Conservation (phyloP, 2,797 vertebrate genomes). For the Netta rufina region DNA sequence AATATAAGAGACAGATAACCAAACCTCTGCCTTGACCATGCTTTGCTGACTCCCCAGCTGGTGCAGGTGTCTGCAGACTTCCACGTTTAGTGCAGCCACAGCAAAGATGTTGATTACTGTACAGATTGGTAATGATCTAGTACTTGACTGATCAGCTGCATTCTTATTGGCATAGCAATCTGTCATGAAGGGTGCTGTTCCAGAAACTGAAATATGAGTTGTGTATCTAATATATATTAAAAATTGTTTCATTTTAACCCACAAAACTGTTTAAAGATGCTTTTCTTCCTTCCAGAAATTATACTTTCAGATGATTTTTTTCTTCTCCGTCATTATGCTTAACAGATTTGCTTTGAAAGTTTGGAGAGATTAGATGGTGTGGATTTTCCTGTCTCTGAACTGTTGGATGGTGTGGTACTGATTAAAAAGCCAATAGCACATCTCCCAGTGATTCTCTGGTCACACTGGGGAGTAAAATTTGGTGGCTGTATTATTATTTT, state of each 20-base stretch:
- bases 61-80: background rate
- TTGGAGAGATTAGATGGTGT: background rate
- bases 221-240: background rate
- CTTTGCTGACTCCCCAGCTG: background rate
- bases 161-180: background rate
- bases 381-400: background rate
- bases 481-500: background rate
- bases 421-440: slow-evolving; percentile 12
- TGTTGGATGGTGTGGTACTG: background rate
- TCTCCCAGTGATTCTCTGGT: background rate
- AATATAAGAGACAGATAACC: background rate
- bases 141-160: background rate
- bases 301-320: background rate
- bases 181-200: background rate
- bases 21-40: background rate
- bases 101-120: background rate
- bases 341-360: background rate
- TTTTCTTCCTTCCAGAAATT: background rate
- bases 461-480: background rate
- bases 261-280: background rate
- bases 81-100: background rate
- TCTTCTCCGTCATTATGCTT: background rate
- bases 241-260: background rate
- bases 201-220: background rate
- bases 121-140: background rate